Conservation (phyloP, 2,113 vertebrate species). For the Malurus cyaneus region DNA sequence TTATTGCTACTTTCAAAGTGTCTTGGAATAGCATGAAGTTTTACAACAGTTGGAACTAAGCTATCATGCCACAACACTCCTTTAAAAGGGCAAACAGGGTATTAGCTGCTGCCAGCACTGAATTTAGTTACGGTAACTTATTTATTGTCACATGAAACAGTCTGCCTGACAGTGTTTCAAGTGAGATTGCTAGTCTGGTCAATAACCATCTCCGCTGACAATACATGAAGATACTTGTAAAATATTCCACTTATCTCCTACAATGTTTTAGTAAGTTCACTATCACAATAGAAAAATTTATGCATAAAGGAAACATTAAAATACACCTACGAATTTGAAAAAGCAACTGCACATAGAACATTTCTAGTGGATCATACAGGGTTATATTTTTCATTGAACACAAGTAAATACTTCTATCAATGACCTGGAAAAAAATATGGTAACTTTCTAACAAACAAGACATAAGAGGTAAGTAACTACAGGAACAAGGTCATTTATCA, state of each 20-base stretch:
- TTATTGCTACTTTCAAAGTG: background rate
- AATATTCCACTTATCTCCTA: background rate
- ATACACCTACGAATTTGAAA: background rate
- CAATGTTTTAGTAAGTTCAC: background rate
- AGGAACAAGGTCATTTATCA: background rate
- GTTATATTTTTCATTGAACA: background rate
- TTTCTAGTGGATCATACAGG: background rate
- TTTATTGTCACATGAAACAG: background rate
- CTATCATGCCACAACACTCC: background rate
- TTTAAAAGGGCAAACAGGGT: background rate
- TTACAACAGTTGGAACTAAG: background rate
- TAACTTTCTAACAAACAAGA: background rate
- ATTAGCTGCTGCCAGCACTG: background rate
- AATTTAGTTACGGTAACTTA: background rate
- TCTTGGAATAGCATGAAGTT: background rate
- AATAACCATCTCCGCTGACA: background rate
- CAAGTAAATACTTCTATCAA: background rate
- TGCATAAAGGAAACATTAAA: background rate
- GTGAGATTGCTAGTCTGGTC: background rate
- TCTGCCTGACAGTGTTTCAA: background rate
- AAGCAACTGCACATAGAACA: background rate
- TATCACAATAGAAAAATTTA: background rate
- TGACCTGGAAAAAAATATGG: background rate
- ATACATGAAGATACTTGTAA: background rate
- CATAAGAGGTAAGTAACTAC: background rate